These are phyloP conservation scores for Julus scanicus DNA, from an alignment of 2,888 invertebrate species.

Conservation along the genomic window DNA sequence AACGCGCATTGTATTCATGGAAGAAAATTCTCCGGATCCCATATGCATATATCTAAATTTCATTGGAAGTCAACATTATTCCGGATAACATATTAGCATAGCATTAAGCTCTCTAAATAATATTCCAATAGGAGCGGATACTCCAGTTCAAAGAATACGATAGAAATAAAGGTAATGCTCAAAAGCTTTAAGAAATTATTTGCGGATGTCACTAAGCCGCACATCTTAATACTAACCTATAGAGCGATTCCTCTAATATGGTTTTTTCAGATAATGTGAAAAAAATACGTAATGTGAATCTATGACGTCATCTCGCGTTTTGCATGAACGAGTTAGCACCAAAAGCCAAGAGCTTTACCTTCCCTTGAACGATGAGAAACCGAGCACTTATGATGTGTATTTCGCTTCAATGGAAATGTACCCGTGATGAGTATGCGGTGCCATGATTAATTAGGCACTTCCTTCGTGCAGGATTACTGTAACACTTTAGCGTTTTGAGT, in stretches of 20 bases:
- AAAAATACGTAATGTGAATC: not conserved
- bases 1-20: no score
- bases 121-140: not conserved
- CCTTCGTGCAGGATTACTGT: not conserved
- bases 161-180: not conserved
- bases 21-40: no score
- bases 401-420: not conserved
- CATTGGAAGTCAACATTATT: no score
- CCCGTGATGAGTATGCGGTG: not conserved
- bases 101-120: not conserved
- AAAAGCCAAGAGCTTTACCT: not conserved
- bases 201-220: not conserved
- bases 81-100: no score
- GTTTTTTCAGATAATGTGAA: not conserved
- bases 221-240: not conserved
- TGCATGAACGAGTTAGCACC: not conserved
- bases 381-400: not conserved
- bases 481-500: not conserved
- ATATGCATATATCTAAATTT: no score
- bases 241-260: not conserved
- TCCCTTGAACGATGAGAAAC: not conserved
- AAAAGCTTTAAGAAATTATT: not conserved
- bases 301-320: conserved; percentile 2
- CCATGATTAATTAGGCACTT: not conserved
- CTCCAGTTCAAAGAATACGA: not conserved